phyloP scores from a whole-genome alignment of 2,113 vertebrate genomes.

The Barnardius zonarius region DNA sequence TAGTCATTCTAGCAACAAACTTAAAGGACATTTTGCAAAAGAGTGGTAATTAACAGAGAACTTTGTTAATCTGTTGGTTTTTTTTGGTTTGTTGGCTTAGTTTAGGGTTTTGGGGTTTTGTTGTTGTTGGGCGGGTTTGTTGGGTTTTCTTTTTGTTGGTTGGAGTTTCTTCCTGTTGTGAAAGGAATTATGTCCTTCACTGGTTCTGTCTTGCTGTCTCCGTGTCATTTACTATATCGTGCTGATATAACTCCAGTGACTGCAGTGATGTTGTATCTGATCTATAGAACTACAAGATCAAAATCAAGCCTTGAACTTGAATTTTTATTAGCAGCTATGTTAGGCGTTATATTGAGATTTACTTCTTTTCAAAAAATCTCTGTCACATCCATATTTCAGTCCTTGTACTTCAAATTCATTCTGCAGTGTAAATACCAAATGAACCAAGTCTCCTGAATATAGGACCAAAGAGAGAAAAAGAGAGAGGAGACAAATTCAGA shows the following conservation, averaged over 20 bases:
- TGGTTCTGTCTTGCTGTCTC: background rate
- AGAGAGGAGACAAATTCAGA: background rate
- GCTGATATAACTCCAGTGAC: background rate
- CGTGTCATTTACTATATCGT: rapidly evolving
- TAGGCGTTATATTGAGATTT: background rate
- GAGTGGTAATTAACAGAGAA: background rate
- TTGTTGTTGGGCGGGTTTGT: background rate
- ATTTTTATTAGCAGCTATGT: background rate
- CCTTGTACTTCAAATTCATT: background rate
- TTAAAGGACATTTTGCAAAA: background rate
- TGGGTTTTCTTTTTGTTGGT: background rate
- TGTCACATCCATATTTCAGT: background rate
- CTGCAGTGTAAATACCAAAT: background rate
- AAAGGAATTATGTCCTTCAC: background rate
- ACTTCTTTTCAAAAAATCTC: background rate
- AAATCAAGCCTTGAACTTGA: background rate
- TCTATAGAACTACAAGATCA: background rate
- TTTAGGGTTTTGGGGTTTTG: rapidly evolving
- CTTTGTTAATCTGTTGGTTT: background rate
- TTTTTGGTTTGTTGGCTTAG: background rate
- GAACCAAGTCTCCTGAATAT: background rate
- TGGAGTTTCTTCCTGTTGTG: background rate
- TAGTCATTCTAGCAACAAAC: background rate
- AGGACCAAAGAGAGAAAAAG: background rate
- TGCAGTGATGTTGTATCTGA: background rate